These are phyloP conservation scores for Aphodius sticticus DNA, from an alignment of 2,888 invertebrate species.

Conservation along the genomic window DNA sequence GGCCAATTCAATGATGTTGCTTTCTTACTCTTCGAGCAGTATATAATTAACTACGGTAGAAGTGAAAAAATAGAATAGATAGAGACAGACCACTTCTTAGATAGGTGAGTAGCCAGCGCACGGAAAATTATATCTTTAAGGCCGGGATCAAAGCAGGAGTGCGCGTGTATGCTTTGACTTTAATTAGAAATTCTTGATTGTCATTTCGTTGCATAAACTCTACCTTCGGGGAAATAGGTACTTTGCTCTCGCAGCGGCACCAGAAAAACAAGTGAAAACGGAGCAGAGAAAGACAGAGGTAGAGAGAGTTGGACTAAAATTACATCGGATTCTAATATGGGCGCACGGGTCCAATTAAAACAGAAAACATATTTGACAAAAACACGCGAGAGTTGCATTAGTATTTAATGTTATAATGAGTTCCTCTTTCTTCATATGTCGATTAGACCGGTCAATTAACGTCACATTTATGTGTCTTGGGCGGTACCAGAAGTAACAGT, in stretches of 20 bases:
- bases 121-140: not conserved
- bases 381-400: slow-evolving; percentile 4
- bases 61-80: not conserved
- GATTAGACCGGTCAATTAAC: not conserved
- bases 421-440: not conserved
- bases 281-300: not conserved
- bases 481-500: not conserved
- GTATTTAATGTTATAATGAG: not conserved
- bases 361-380: not conserved
- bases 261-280: not conserved
- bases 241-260: not conserved
- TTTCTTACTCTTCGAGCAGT: not conserved
- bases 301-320: not conserved
- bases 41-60: not conserved
- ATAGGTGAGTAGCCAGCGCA: not conserved
- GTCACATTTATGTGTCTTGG: not conserved
- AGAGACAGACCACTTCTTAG: not conserved
- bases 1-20: not conserved
- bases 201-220: slow-evolving; percentile 4
- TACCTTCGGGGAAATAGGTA: not conserved
- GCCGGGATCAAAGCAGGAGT: not conserved
- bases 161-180: not conserved
- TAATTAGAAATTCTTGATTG: slow-evolving; percentile 4
- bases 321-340: not conserved
- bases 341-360: not conserved